Percentiles rank a stretch among this genome's conserved stretches.
phyloP scores from a whole-genome alignment of 2,797 vertebrate genomes.

The Clarias laeviceps region DNA sequence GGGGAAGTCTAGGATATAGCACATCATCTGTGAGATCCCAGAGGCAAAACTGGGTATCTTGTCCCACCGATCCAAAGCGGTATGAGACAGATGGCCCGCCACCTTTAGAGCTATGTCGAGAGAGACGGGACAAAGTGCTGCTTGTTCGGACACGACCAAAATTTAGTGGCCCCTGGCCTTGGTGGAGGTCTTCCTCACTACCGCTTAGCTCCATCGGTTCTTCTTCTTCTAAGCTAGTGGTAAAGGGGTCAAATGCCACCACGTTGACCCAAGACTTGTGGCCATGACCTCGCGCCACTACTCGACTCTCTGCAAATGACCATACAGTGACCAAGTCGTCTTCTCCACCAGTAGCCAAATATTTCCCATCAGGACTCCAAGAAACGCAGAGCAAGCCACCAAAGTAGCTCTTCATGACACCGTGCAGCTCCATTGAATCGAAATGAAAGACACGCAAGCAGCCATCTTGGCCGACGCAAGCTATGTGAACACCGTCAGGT shows the following conservation, averaged over 20 bases:
- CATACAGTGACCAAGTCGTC: slow-evolving; percentile 92
- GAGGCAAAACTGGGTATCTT: slow-evolving; percentile 92
- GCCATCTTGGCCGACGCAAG: slow-evolving; percentile 91
- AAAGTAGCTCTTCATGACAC: slow-evolving; percentile 93
- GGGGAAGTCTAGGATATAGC: slow-evolving; percentile 80
- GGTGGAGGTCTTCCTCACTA: slow-evolving; percentile 77
- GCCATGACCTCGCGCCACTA: slow-evolving; percentile 87
- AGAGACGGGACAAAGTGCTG: slow-evolving; percentile 81
- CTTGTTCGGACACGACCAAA: slow-evolving; percentile 80
- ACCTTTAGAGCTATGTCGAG: slow-evolving; percentile 81
- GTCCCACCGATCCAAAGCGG: slow-evolving; percentile 89
- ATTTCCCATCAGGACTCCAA: slow-evolving; percentile 91
- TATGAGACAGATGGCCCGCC: slow-evolving; percentile 79
- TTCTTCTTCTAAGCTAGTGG: slow-evolving; percentile 81
- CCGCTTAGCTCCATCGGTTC: slow-evolving; percentile 78
- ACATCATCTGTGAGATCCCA: slow-evolving; percentile 92
- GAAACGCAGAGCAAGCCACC: slow-evolving; percentile 90
- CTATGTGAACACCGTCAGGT: slow-evolving; percentile 85
- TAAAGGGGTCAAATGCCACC: slow-evolving; percentile 89
- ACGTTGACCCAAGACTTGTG: slow-evolving; percentile 96
- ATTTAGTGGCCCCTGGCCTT: slow-evolving; percentile 66
- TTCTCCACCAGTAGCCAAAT: slow-evolving; percentile 88
- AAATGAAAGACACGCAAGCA: slow-evolving; percentile 90
- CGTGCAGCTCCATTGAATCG: slow-evolving; percentile 89
- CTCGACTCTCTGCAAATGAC: slow-evolving; percentile 86